Evolutionary conservation across 1,140 invertebrate genomes (phyloP).

Genomic region (Philopotamus ludificatus): DNA sequence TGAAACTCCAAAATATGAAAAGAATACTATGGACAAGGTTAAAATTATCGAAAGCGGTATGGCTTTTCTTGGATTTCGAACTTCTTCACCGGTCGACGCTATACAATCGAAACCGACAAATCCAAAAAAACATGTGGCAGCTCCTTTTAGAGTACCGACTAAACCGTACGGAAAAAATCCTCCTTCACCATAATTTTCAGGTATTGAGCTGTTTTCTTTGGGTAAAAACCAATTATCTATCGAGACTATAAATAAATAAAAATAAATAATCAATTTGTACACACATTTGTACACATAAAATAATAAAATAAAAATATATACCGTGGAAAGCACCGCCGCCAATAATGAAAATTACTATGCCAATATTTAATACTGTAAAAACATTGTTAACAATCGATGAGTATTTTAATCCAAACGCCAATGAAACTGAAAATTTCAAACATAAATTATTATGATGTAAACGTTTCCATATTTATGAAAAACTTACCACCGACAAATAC

Average conservation of each 20-base stretch:
- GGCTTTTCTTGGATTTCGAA: slow-evolving; percentile 81
- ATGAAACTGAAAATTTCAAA: slow-evolving; percentile 57
- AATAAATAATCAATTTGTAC: not conserved
- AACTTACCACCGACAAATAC: slow-evolving; percentile 58
- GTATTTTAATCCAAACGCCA: slow-evolving; percentile 81
- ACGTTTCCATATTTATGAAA: not conserved
- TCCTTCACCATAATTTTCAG: slow-evolving; percentile 58
- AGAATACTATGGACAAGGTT: slow-evolving; percentile 74
- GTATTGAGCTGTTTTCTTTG: slow-evolving; percentile 31
- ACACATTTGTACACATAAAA: not conserved
- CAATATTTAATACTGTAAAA: slow-evolving; percentile 81
- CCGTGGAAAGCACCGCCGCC: slow-evolving; percentile 70
- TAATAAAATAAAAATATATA: slow-evolving; percentile 41
- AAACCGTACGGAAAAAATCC: slow-evolving; percentile 85
- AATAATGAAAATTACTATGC: slow-evolving; percentile 77
- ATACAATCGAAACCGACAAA: slow-evolving; percentile 90
- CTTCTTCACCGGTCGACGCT: slow-evolving; percentile 82
- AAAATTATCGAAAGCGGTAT: slow-evolving; percentile 87
- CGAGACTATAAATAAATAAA: slow-evolving; percentile 45
- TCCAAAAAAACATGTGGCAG: slow-evolving; percentile 89
- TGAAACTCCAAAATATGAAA: slow-evolving; percentile 83
- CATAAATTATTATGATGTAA: slow-evolving; percentile 7
- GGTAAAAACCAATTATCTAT: slow-evolving; percentile 46
- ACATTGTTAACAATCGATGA: slow-evolving; percentile 81
- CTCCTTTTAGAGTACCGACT: slow-evolving; percentile 76